These are phyloP conservation scores for Laticauda colubrina DNA, from an alignment of 2,113 vertebrate species.

Conservation along the genomic window DNA sequence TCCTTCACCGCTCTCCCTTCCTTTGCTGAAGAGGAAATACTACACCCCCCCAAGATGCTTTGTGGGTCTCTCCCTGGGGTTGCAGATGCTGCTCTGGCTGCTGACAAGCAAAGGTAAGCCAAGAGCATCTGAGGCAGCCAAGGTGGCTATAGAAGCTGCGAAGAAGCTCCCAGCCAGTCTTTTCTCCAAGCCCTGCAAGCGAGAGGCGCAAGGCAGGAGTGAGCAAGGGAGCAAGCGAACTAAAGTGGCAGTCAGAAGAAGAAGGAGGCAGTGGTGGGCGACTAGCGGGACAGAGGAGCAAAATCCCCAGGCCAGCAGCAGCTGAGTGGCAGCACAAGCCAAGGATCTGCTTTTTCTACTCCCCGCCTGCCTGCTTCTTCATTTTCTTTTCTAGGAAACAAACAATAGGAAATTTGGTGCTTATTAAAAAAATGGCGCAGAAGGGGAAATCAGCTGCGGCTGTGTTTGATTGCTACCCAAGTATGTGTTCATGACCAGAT, in stretches of 20 bases:
- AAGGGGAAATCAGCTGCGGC: too few relatives aligned
- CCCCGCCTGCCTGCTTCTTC: slow-evolving; percentile 2
- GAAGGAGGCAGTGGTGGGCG: neutral
- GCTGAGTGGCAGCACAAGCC: slow-evolving; percentile 45
- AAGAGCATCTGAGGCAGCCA: slow-evolving; percentile 41
- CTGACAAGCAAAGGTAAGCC: slow-evolving; percentile 67
- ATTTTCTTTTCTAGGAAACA: neutral
- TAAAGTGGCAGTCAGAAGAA: too few relatives aligned
- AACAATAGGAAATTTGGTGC: too few relatives aligned
- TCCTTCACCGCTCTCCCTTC: too few relatives aligned
- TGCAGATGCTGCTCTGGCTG: slow-evolving; percentile 61
- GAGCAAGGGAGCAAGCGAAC: neutral
- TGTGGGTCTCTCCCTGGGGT: slow-evolving; percentile 69
- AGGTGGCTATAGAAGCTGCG: slow-evolving; percentile 42
- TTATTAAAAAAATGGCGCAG: too few relatives aligned
- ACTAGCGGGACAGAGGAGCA: neutral
- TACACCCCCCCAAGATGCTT: slow-evolving; percentile 70
- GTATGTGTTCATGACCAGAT: too few relatives aligned
- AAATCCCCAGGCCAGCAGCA: slow-evolving; percentile 4
- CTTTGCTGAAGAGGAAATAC: slow-evolving; percentile 24
- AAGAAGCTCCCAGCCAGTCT: neutral
- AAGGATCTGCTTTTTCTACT: slow-evolving; percentile 69
- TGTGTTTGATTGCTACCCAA: too few relatives aligned
- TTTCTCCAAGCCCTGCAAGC: neutral
- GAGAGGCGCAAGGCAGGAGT: neutral